Evolutionary conservation across 2,113 vertebrate species (phyloP), one percentile per base, ranked within the genome.

Genomic region (Catharus minimus): DNA sequence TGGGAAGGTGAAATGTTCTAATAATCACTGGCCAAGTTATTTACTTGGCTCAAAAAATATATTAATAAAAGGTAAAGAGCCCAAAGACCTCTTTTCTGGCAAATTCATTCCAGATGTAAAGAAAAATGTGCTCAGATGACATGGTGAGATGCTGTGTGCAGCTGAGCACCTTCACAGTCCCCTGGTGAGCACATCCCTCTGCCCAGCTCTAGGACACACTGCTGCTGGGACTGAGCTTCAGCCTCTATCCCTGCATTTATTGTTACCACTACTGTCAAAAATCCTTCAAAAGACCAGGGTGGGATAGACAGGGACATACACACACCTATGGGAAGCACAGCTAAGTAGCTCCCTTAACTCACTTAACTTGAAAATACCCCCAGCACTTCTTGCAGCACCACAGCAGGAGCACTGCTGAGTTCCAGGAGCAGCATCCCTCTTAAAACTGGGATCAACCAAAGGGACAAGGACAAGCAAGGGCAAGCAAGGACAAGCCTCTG

Each of bases 151-250:
- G 10, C 23, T 11, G 3, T 10, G 30, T 17, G 61, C 9, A 66
- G 58, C 78, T 44, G 58, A 50, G 36, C 50, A 38, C 28, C 13
- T 26, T 46, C 66, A 5, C 67, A 24, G 20, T 1, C 15, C 65
- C 65, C 44, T 0, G 0, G 21, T 2, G 4, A 5, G 26, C 7
- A 1, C 57, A 13, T 18, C 60, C 60, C 41, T 13, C 60, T 68
- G 74, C 39, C 39, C 80, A 8, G 28, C 7, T 1, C 20, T 2
- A 0, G 11, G 3, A 0, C 0, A 5, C 1, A 0, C 55, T 32
- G 67, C 3, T n/a, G 44, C 49, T 15, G 41, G n/a, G n/a, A 7
- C n/a, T 3, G 23, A 79, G 47, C 57, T 32, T 11, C 13, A 12
- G 43, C 57, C 58, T 23, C 39, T 44, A 36, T 44, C 21, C 17